A percentile compares a stretch with the other conserved stretches of the same genome.
These are phyloP conservation scores for Stegodyphus mimosarum DNA, from an alignment of 1,140 invertebrate species.

Conservation along the genomic window DNA sequence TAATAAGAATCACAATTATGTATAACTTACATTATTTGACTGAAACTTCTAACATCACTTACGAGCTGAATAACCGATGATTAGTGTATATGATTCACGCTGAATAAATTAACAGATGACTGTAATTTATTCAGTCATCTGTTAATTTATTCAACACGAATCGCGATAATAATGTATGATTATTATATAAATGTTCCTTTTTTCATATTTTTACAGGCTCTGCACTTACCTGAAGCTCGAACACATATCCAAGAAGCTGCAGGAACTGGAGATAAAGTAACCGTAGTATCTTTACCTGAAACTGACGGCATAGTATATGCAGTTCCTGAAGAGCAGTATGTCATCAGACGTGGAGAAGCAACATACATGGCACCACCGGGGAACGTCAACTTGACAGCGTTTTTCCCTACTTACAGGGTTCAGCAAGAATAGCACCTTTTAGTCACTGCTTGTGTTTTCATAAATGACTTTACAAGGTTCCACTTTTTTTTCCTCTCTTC, in stretches of 20 bases:
- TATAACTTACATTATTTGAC: too few species aligned
- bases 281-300: slow-evolving; percentile 50
- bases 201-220: slow-evolving; percentile 14
- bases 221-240: slow-evolving; percentile 51
- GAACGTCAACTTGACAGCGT: slow-evolving; percentile 28
- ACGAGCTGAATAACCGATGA: too few species aligned
- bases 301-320: slow-evolving; percentile 50
- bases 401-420: slow-evolving; percentile 50
- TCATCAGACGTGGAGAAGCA: slow-evolving; percentile 36
- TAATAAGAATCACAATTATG: too few species aligned
- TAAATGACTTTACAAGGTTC: not conserved
- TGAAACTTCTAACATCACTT: too few species aligned
- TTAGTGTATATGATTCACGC: too few species aligned
- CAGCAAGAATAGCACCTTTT: slow-evolving; percentile 16
- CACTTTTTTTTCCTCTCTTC: too few species aligned
- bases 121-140: too few species aligned
- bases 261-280: slow-evolving; percentile 52
- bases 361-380: slow-evolving; percentile 50
- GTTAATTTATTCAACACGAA: too few species aligned
- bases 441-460: not conserved
- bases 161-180: too few species aligned
- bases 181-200: not conserved
- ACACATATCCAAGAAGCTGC: slow-evolving; percentile 50
- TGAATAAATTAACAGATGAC: too few species aligned
- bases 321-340: slow-evolving; percentile 58